phyloP scores from a whole-genome alignment of 2,113 vertebrate genomes.

The Triplophysa rosa region DNA sequence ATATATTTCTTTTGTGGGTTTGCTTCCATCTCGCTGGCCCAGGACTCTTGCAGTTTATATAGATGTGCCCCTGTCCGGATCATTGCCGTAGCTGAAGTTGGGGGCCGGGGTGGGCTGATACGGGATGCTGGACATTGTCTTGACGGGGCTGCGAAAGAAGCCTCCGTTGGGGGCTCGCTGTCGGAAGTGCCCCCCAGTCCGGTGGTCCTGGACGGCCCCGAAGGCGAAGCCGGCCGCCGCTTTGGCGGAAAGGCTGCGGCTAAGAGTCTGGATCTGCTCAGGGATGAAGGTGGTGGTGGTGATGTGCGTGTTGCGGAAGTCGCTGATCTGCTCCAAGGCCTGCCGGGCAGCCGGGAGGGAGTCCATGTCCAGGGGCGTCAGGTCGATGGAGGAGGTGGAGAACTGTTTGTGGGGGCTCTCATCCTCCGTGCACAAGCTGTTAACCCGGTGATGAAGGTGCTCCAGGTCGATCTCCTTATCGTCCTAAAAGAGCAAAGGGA shows the following conservation, averaged over 20 bases:
- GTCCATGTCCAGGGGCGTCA: slow-evolving; percentile 98
- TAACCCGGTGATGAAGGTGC: slow-evolving; percentile 97
- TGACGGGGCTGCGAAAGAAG: slow-evolving; percentile 98
- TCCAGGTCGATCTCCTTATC: slow-evolving; percentile 99
- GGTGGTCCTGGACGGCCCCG: slow-evolving; percentile 90
- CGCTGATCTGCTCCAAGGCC: slow-evolving; percentile 98
- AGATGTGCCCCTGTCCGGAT: slow-evolving; percentile 98
- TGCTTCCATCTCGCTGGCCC: slow-evolving; percentile 37
- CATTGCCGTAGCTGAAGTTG: slow-evolving; percentile 95
- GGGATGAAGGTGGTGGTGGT: slow-evolving; percentile 99
- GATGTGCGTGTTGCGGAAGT: slow-evolving; percentile 99
- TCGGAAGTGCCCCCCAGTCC: slow-evolving; percentile 94
- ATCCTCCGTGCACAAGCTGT: slow-evolving; percentile 99
- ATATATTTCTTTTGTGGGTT: slow-evolving; percentile 60
- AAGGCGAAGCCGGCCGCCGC: slow-evolving; percentile 96
- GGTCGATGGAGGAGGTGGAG: slow-evolving; percentile 98
- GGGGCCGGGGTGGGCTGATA: slow-evolving; percentile 97
- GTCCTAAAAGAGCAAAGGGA: slow-evolving; percentile 76
- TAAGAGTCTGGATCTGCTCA: slow-evolving; percentile 99
- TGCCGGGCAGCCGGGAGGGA: slow-evolving; percentile 94
- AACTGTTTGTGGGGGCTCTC: slow-evolving; percentile 99
- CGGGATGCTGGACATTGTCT: slow-evolving; percentile 99
- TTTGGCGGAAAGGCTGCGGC: slow-evolving; percentile 96
- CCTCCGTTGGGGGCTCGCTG: slow-evolving; percentile 97
- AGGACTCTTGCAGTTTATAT: slow-evolving; percentile 72